Evolutionary conservation across 2,113 vertebrate genomes (phyloP).

Genomic region (Rhea pennata): DNA sequence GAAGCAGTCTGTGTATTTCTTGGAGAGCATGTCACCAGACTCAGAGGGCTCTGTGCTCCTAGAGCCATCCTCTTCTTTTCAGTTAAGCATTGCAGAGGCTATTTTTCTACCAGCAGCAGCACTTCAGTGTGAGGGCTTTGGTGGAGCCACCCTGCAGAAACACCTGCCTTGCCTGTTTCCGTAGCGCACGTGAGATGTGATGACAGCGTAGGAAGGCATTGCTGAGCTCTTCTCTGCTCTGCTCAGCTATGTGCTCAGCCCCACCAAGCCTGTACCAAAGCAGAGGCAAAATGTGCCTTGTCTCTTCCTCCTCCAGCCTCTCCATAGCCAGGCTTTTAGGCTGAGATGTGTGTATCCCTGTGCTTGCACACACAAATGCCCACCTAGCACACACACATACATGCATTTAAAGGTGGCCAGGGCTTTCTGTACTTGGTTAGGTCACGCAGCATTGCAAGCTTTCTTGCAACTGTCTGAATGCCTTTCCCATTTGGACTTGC

Average conservation of each 20-base stretch:
- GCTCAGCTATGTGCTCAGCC: neutral
- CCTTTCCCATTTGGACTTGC: neutral
- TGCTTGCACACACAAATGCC: neutral
- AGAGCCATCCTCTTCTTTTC: neutral
- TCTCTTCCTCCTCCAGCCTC: neutral
- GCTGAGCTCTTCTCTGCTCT: neutral
- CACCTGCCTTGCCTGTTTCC: neutral
- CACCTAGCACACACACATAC: neutral
- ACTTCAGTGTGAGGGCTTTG: neutral
- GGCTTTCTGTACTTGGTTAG: neutral
- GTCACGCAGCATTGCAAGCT: neutral
- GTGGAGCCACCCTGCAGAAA: neutral
- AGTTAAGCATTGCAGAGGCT: accelerated
- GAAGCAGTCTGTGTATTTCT: neutral
- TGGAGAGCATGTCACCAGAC: neutral
- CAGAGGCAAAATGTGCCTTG: neutral
- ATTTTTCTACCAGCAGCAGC: neutral
- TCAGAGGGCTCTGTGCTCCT: accelerated
- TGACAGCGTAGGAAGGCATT: neutral
- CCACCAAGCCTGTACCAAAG: neutral
- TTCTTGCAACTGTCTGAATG: too few relatives aligned
- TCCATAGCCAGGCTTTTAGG: neutral
- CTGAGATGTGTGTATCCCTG: neutral
- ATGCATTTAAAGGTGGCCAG: neutral
- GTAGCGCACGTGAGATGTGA: accelerated